Evolutionary conservation across 2,113 vertebrate genomes (phyloP).

Genomic region (Eurypyga helias): DNA sequence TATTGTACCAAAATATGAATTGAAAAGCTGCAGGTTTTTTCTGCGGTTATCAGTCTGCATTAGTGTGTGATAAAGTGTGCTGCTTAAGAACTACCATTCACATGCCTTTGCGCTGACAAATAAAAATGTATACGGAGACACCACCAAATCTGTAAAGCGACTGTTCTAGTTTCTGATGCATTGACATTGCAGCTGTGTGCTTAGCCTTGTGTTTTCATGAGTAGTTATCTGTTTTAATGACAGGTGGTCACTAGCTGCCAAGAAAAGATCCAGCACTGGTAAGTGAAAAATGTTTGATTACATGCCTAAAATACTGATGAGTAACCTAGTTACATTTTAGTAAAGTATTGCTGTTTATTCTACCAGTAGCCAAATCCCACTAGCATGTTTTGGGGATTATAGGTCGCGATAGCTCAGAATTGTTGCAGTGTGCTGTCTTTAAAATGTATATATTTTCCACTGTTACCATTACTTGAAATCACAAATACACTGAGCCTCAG

Average conservation of each 20-base stretch:
- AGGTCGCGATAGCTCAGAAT: neutral
- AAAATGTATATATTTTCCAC: conserved; percentile 15
- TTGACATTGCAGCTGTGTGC: conserved; percentile 74
- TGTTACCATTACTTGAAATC: neutral
- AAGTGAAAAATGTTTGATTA: conserved; percentile 80
- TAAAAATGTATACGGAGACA: conserved; percentile 74
- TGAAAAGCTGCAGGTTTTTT: conserved; percentile 77
- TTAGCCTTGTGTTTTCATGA: conserved; percentile 77
- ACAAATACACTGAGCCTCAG: neutral
- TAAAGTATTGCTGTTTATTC: conserved; percentile 15
- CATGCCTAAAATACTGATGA: conserved; percentile 62
- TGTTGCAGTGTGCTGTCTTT: neutral
- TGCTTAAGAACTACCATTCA: conserved; percentile 63
- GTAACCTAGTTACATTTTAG: conserved; percentile 45
- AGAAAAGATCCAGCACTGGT: conserved; percentile 93
- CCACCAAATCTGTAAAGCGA: conserved; percentile 72
- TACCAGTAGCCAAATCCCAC: neutral
- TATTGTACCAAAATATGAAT: conserved; percentile 68
- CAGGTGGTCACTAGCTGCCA: conserved; percentile 97
- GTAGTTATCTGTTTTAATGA: conserved; percentile 86
- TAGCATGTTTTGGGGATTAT: conserved; percentile 4
- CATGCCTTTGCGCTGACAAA: conserved; percentile 74
- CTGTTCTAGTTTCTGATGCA: conserved; percentile 70
- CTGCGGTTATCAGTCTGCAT: conserved; percentile 75
- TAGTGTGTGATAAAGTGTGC: conserved; percentile 74